Evolutionary conservation across 2,888 invertebrate genomes (phyloP).

Genomic region (Itoplectis maculator): DNA sequence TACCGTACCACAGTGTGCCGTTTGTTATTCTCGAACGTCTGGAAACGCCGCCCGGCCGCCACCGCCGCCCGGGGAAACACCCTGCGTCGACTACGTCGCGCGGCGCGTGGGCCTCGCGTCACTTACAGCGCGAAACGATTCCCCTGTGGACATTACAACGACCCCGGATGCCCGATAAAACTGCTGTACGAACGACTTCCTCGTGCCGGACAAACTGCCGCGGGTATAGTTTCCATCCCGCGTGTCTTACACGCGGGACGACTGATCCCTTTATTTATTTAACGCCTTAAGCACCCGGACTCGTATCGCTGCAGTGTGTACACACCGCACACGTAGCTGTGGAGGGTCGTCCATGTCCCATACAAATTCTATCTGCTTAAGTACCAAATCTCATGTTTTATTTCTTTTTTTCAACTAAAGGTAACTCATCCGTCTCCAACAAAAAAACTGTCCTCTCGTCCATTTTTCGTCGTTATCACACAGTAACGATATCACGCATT

Average conservation of each 20-base stretch:
- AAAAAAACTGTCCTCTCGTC: too few relatives aligned
- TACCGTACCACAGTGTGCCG: constrained; percentile 58
- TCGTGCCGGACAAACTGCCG: constrained; percentile 45
- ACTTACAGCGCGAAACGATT: constrained; percentile 64
- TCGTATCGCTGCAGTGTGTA: neutral
- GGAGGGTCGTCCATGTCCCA: neutral
- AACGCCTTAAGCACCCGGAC: neutral
- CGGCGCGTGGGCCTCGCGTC: constrained; percentile 37
- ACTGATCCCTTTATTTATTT: constrained; percentile 13
- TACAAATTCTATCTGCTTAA: neutral
- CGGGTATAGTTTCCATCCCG: constrained; percentile 37
- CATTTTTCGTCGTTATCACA: too few relatives aligned
- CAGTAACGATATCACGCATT: too few relatives aligned
- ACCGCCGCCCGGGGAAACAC: constrained; percentile 8
- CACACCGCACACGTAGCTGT: too few relatives aligned
- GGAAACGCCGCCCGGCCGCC: constrained; percentile 43
- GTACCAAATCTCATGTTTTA: neutral
- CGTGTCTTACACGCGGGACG: neutral
- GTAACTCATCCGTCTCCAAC: neutral
- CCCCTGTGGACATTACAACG: constrained; percentile 65
- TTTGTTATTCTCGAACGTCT: constrained; percentile 63
- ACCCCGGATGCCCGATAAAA: constrained; percentile 62
- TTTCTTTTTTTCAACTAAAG: neutral
- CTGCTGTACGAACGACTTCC: constrained; percentile 47
- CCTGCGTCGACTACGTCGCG: constrained; percentile 6